These are phyloP conservation scores for Intellagama lesueurii DNA, from an alignment of 2,797 vertebrate genomes.

Conservation along the genomic window DNA sequence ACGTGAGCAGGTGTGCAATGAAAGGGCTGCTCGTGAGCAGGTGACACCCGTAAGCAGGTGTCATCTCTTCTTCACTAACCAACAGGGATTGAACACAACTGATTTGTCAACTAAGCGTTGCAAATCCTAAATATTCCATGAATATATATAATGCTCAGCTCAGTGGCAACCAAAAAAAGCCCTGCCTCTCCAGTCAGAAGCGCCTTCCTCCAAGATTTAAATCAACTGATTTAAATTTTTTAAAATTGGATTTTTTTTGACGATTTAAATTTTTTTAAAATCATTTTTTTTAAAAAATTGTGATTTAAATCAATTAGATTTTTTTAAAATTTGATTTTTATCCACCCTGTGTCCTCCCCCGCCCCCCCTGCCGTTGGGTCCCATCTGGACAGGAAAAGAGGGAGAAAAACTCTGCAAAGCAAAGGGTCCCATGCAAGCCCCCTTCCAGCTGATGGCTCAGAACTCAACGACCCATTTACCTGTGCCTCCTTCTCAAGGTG, in stretches of 20 bases:
- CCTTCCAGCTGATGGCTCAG: slow-evolving; percentile 71
- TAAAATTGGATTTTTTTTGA: no score
- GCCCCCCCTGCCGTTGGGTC: neutral
- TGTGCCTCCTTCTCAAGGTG: slow-evolving; percentile 87
- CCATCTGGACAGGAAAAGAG: no score
- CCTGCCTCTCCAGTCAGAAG: neutral
- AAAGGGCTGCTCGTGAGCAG: neutral
- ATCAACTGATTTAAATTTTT: no score
- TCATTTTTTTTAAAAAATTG: no score
- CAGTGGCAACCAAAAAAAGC: neutral
- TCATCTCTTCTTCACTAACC: neutral
- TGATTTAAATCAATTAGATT: neutral
- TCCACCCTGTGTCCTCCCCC: neutral
- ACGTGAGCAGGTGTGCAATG: no score
- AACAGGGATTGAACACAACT: neutral
- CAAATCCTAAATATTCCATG: neutral
- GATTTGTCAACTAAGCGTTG: neutral
- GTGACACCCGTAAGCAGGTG: neutral
- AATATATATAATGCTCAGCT: neutral
- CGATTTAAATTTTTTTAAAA: no score
- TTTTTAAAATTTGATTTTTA: neutral
- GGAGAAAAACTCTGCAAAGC: slow-evolving; percentile 52
- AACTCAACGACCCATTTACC: slow-evolving; percentile 73
- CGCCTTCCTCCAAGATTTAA: no score
- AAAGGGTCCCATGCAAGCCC: slow-evolving; percentile 64